Evolutionary conservation across 92 coral and sea anemone species (phyloP).

Genomic region (Actinostola sp.): DNA sequence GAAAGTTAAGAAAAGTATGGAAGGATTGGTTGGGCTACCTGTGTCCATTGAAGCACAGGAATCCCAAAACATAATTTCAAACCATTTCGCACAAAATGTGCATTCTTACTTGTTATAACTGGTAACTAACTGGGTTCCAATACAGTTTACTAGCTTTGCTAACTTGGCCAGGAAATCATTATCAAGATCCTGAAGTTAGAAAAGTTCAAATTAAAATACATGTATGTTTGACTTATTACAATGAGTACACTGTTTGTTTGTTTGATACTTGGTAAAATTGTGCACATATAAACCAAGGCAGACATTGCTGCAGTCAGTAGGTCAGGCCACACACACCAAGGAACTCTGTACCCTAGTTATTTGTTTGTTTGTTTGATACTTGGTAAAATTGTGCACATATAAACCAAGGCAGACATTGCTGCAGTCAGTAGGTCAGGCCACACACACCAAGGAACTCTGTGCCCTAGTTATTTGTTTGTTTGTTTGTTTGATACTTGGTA

Average conservation of each 20-base stretch:
- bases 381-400: too few species aligned
- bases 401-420: too few species aligned
- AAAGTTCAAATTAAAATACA: not conserved
- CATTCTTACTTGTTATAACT: constrained; percentile 85
- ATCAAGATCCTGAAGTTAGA: constrained; percentile 74
- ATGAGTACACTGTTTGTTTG: not conserved
- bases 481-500: too few species aligned
- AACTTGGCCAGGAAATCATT: constrained; percentile 88
- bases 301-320: too few species aligned
- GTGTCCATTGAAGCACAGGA: not conserved
- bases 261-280: too few species aligned
- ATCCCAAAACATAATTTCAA: not conserved
- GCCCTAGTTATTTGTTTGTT: too few species aligned
- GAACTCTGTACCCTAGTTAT: too few species aligned
- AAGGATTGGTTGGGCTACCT: not conserved
- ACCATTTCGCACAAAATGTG: not conserved
- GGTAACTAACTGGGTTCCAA: constrained; percentile 81
- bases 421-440: too few species aligned
- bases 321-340: too few species aligned
- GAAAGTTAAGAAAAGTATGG: not conserved
- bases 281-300: too few species aligned
- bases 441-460: too few species aligned
- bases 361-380: too few species aligned
- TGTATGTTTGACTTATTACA: not conserved
- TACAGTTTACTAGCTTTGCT: constrained; percentile 76